Conservation (phyloP, 2,113 vertebrate genomes). For the Herpailurus yagouaroundi region DNA sequence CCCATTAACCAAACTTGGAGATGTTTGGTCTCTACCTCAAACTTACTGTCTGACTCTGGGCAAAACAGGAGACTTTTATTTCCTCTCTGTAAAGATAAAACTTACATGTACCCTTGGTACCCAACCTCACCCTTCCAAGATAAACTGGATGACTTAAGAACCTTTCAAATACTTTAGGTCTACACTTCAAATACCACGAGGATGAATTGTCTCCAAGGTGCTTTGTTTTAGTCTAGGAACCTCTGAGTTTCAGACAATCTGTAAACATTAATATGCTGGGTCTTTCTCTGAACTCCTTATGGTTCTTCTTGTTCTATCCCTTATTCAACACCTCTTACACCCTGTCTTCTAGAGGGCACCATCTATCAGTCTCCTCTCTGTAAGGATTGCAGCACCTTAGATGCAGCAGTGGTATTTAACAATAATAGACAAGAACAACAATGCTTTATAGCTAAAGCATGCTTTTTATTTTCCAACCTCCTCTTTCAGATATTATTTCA, state of each 20-base stretch:
- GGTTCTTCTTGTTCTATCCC: neutral
- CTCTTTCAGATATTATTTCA: neutral
- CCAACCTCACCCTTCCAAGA: neutral
- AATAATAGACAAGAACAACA: neutral
- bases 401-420: neutral
- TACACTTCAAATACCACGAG: neutral
- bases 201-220: neutral
- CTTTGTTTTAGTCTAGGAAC: neutral
- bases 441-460: neutral
- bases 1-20: neutral
- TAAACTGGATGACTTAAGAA: neutral
- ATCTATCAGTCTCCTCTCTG: neutral
- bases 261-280: no score
- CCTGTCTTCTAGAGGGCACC: accelerated
- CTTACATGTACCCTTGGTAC: neutral
- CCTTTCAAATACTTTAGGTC: neutral
- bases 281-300: neutral
- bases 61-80: neutral
- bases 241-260: neutral
- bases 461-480: neutral
- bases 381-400: neutral
- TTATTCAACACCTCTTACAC: no score
- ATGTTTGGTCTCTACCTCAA: neutral
- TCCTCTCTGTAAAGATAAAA: neutral
- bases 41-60: neutral